These are phyloP conservation scores for Drosophila robusta DNA, from an alignment of 2,888 invertebrate species.

Conservation along the genomic window DNA sequence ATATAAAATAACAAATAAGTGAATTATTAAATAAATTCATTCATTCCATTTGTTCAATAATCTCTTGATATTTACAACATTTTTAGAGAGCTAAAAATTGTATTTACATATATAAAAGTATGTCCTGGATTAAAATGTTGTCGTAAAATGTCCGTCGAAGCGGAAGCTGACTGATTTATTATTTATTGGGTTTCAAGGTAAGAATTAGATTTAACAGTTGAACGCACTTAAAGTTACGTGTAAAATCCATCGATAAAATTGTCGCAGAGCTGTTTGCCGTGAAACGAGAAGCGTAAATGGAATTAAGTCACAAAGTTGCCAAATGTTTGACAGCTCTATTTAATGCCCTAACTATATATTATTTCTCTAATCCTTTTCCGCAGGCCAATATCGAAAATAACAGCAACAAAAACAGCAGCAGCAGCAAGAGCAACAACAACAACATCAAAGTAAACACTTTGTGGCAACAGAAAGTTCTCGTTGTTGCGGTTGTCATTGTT, in stretches of 20 bases:
- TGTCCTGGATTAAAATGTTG: too few relatives aligned
- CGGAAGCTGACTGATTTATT: neutral
- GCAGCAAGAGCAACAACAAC: neutral
- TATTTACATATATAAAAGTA: too few relatives aligned
- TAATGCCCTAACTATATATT: slow-evolving; percentile 23
- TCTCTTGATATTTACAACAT: too few relatives aligned
- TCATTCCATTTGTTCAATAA: too few relatives aligned
- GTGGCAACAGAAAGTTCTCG: slow-evolving; percentile 21
- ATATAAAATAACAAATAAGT: too few relatives aligned
- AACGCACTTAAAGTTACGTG: neutral
- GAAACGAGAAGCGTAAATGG: slow-evolving; percentile 36
- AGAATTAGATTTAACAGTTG: neutral
- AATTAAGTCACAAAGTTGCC: slow-evolving; percentile 35
- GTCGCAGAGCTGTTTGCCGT: slow-evolving; percentile 1
- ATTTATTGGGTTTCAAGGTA: neutral
- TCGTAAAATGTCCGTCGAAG: too few relatives aligned
- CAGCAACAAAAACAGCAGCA: slow-evolving; percentile 1
- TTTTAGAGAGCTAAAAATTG: too few relatives aligned
- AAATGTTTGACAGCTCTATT: slow-evolving; percentile 17
- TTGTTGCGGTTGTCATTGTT: slow-evolving; percentile 27
- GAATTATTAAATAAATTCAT: too few relatives aligned
- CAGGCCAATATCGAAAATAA: slow-evolving; percentile 18
- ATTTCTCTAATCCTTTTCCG: slow-evolving; percentile 29
- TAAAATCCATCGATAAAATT: slow-evolving; percentile 4
- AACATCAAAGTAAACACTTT: slow-evolving; percentile 25